Evolutionary conservation across 2,797 vertebrate genomes (phyloP).

Genomic region (Centroberyx gerrardi): DNA sequence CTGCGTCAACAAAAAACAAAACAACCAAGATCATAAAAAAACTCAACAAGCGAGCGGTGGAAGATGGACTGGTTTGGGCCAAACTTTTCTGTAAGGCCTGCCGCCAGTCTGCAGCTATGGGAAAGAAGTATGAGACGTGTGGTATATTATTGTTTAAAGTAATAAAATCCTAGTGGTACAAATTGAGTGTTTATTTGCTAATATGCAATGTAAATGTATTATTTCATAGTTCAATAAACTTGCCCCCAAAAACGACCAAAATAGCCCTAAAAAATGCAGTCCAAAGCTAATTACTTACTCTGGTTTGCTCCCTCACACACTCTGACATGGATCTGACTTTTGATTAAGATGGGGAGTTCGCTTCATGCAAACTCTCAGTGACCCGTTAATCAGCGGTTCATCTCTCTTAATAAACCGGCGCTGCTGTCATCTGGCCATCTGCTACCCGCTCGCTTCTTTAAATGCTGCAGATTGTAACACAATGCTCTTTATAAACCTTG

Average conservation of each 20-base stretch:
- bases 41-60: too few species aligned
- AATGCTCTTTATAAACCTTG: conserved; percentile 15
- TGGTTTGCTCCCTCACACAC: neutral
- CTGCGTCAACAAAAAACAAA: conserved; percentile 19
- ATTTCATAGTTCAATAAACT: neutral
- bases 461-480: neutral
- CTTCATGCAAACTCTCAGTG: conserved; percentile 21
- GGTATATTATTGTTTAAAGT: too few species aligned
- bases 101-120: too few species aligned
- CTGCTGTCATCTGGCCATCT: conserved; percentile 5
- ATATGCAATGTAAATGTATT: too few species aligned
- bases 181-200: too few species aligned
- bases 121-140: too few species aligned
- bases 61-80: too few species aligned
- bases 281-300: too few species aligned
- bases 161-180: too few species aligned
- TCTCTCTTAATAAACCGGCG: conserved; percentile 24
- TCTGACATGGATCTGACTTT: neutral
- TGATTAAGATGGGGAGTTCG: neutral
- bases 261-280: too few species aligned
- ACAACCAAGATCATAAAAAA: neutral
- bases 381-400: conserved; percentile 30
- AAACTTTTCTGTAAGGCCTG: too few species aligned
- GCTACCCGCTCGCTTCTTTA: conserved; percentile 4
- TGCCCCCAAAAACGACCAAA: neutral